phyloP scores from a whole-genome alignment of 2,113 vertebrate species.

The Coryphaenoides rupestris region DNA sequence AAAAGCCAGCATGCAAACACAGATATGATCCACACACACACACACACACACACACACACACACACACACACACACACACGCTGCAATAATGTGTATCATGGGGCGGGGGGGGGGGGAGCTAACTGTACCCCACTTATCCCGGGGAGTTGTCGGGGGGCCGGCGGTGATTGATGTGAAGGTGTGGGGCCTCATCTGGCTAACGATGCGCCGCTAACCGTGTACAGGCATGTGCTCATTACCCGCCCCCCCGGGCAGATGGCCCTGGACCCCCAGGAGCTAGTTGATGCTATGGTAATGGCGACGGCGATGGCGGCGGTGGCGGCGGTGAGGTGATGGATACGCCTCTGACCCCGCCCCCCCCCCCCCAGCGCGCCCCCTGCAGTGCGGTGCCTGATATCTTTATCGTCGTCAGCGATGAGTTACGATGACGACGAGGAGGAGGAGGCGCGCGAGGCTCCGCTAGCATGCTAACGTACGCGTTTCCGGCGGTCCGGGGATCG shows the following conservation, averaged over 20 bases:
- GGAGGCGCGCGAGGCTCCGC: too few species aligned
- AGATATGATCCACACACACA: too few species aligned
- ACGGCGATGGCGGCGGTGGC: too few species aligned
- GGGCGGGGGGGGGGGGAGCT: too few species aligned
- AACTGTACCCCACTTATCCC: slow-evolving; percentile 25
- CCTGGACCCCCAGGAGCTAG: slow-evolving; percentile 51
- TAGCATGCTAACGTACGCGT: slow-evolving; percentile 24
- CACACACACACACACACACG: too few species aligned
- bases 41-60: slow-evolving; percentile 36
- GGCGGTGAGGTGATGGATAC: slow-evolving; percentile 62
- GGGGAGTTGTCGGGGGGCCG: slow-evolving; percentile 40
- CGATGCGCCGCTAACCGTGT: slow-evolving; percentile 56
- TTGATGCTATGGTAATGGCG: slow-evolving; percentile 55
- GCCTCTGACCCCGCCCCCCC: slow-evolving; percentile 36
- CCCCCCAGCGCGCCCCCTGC: too few species aligned
- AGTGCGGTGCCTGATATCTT: slow-evolving; percentile 25
- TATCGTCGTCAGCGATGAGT: slow-evolving; percentile 24
- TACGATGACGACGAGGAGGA: too few species aligned
- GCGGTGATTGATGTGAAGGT: slow-evolving; percentile 56
- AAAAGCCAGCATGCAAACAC: too few species aligned
- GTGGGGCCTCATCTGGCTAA: slow-evolving; percentile 60
- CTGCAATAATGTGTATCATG: too few species aligned
- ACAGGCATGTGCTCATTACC: slow-evolving; percentile 57
- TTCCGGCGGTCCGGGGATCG: too few species aligned
- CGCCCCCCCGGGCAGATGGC: slow-evolving; percentile 41